Base-by-base conservation (phyloP, 1,140 invertebrate species). In the Zaprionus vittiger region DNA sequence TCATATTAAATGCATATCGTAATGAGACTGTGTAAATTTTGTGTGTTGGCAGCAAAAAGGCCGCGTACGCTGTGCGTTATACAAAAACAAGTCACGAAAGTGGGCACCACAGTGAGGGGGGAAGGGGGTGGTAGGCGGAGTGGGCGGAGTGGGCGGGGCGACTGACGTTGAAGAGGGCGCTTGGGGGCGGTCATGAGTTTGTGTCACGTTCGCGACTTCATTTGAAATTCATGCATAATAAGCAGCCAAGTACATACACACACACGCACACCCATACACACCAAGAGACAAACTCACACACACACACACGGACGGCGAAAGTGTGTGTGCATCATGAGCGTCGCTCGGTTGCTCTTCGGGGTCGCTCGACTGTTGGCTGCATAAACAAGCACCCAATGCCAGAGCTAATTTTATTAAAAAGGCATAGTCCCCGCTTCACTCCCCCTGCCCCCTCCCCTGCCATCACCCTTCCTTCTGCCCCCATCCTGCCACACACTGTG, bases 151-250 rank as follows among this genome's bases (percentile, higher is more conserved):
- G 41, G 37, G n/a, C 22, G 26, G 3, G 38, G 34, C 20, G 11
- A 24, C 59, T 54, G 31, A 15, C 15, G 68, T 61, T 73, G 63
- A 73, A 69, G 71, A 41, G 72, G 66, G 60, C 70, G 76, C 64
- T 73, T 69, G 74, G 55, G 68, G 80, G 52, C 75, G 79, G 59
- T 77, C 81, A 78, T 87, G 84, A 80, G 85, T 89, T 89, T 90
- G 84, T 90, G 84, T 89, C 84, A 89, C 84, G 84, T 90, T 89
- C 85, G 85, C 84, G 84, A 89, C 85, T 89, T 89, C 85, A 89
- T 89, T 84, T 84, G 69, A 90, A 89, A 89, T 89, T 89, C 84
- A 89, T 89, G 84, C 84, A 89, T 89, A 90, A 89, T 89, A 89
- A 89, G 84, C 84, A 89, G 79, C 77, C 81, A 84, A 89, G 84